A percentile compares a stretch with the other conserved stretches of the same genome.
Evolutionary conservation across 2,888 invertebrate species (phyloP).

Genomic region (Hedychridium roseum): DNA sequence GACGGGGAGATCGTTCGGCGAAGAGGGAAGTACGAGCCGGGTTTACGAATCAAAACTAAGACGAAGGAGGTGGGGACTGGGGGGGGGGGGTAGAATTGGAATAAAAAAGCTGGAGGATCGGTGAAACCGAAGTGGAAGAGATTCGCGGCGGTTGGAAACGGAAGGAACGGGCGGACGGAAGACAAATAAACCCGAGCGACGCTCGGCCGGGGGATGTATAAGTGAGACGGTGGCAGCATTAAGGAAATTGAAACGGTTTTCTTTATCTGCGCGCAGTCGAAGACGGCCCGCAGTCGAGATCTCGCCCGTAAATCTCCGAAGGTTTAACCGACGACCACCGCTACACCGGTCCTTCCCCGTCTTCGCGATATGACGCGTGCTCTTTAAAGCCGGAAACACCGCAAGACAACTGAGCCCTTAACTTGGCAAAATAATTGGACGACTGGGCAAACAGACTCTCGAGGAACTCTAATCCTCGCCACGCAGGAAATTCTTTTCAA

Average conservation of each 20-base stretch:
- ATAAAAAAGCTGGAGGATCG: slow-evolving; percentile 20
- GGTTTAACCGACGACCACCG: neutral
- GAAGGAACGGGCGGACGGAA: slow-evolving; percentile 28
- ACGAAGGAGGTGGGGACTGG: neutral
- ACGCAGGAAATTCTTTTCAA: too few relatives aligned
- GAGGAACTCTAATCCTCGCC: too few relatives aligned
- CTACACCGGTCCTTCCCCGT: slow-evolving; percentile 1
- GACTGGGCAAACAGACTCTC: too few relatives aligned
- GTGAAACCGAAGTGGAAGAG: slow-evolving; percentile 27
- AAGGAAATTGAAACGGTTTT: slow-evolving; percentile 61
- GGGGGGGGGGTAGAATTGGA: slow-evolving; percentile 3
- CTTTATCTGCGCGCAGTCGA: slow-evolving; percentile 41
- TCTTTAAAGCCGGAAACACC: too few relatives aligned
- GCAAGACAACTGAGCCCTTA: too few relatives aligned
- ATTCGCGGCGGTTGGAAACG: slow-evolving; percentile 16
- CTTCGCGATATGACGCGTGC: too few relatives aligned
- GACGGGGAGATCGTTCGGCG: too few relatives aligned
- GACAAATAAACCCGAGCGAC: slow-evolving; percentile 7
- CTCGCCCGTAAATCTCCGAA: neutral
- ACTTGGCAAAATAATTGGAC: too few relatives aligned
- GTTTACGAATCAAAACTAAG: neutral
- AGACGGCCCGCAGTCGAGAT: neutral
- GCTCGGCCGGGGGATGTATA: slow-evolving; percentile 30
- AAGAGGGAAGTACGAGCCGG: too few relatives aligned
- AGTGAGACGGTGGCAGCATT: slow-evolving; percentile 52